Percentiles rank a stretch among this genome's conserved stretches.
These are phyloP conservation scores for Orius insidiosus DNA, from an alignment of 1,140 invertebrate genomes.

Conservation along the genomic window DNA sequence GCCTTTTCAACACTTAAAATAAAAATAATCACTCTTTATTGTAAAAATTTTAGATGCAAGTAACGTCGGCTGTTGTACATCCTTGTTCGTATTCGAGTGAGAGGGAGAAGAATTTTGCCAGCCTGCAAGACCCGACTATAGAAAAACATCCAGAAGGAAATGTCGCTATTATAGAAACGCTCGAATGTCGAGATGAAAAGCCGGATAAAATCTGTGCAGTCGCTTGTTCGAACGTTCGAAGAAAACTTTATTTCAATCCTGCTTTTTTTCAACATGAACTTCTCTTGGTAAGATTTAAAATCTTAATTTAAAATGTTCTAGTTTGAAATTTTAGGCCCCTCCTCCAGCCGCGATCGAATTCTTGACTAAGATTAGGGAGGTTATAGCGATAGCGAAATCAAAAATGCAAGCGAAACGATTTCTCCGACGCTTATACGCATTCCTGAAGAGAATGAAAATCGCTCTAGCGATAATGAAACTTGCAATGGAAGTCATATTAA, in stretches of 20 bases:
- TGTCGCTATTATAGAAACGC: constrained; percentile 64
- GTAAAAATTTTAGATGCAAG: constrained; percentile 31
- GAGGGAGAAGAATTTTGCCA: constrained; percentile 11
- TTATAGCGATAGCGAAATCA: constrained; percentile 69
- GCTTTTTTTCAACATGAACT: constrained; percentile 74
- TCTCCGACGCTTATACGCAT: constrained; percentile 60
- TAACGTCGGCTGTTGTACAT: constrained; percentile 50
- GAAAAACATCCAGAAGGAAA: constrained; percentile 64
- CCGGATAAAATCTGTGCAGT: constrained; percentile 42
- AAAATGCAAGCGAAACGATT: constrained; percentile 64
- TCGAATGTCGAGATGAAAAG: constrained; percentile 39
- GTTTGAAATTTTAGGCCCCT: constrained; percentile 42
- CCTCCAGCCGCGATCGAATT: constrained; percentile 74
- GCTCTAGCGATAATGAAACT: constrained; percentile 27
- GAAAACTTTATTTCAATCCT: constrained; percentile 73
- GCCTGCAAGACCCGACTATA: constrained; percentile 26
- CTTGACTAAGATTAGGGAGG: constrained; percentile 68
- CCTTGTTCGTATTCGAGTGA: constrained; percentile 25
- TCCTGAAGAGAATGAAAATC: constrained; percentile 48
- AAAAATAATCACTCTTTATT: too few species aligned
- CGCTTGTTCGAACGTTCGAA: constrained; percentile 40
- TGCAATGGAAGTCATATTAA: constrained; percentile 14
- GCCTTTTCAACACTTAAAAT: too few species aligned
- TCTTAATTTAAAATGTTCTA: not conserved
- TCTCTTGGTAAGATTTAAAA: constrained; percentile 41